Base-by-base conservation (phyloP, 2,888 invertebrate species). In the Oscheius sp. region DNA sequence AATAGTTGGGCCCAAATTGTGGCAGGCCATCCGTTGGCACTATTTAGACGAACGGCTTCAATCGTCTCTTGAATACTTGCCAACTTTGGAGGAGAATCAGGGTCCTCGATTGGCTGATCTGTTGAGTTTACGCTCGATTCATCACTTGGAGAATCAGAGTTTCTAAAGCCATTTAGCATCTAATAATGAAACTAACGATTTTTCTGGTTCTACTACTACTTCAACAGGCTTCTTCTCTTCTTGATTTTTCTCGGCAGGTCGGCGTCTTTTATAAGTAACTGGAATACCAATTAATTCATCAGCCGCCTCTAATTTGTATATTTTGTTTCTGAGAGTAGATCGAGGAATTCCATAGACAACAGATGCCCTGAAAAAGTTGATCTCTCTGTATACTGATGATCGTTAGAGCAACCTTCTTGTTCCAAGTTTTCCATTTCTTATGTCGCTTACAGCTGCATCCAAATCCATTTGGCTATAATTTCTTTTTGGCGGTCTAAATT, bases 391-490 rank as follows among this genome's bases (percentile, higher is more conserved):
- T n/a, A n/a, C n/a, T n/a, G n/a, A 37, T 12, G 6, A 27, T 4
- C 2, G n/a, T 3, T n/a, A n/a, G n/a, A 46, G 27, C 12, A 8
- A 64, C 52, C 37, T 64, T 23, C 27, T 17, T 15, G 34, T 33
- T 27, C 50, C 50, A 10, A 52, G 52, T 34, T 78, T 75, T 48
- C 79, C 79, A 55, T 74, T 71, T 39, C 80, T 37, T 25, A 80
- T 79, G 29, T 79, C 96, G 71, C 93, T 91, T 70, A 97, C 91
- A n/a, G 96, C 96, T 39, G 92, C 92, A 86, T 93, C 92, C 46
- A 97, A 91, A 88, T 96, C 96, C 84, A 94, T 94, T 83, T 96
- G 95, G n/a, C 94, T 94, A 90, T 97, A 97, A 65, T 92, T 91
- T 78, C 93, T 91, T 78, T 94, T 90, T 20, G 75, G 69, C 8